A percentile compares a stretch with the other conserved stretches of the same genome.
Conservation (phyloP, 2,113 vertebrate species). For the Oxyruncus cristatus region DNA sequence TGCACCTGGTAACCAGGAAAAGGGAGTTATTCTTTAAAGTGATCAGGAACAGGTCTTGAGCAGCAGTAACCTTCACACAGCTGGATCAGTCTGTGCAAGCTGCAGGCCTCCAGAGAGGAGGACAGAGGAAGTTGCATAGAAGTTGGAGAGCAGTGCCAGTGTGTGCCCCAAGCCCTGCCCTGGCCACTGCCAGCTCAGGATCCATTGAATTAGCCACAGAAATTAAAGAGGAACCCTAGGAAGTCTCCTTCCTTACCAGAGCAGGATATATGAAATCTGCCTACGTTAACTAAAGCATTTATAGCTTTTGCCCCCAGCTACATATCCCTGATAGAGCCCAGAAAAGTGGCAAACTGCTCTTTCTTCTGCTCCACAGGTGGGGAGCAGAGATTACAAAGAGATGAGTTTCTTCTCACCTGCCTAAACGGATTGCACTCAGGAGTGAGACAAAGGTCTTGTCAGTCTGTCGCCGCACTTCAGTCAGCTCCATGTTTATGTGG, state of each 20-base stretch:
- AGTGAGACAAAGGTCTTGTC: slow-evolving; percentile 90
- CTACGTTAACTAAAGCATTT: not conserved
- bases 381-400: not conserved
- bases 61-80: not conserved
- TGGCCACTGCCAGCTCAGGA: not conserved
- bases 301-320: not conserved
- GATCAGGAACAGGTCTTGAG: not conserved
- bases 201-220: not conserved
- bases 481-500: slow-evolving; percentile 91
- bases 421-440: slow-evolving; percentile 86
- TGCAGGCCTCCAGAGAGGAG: not conserved
- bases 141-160: not conserved
- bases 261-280: not conserved
- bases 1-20: slow-evolving; percentile 77
- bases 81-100: not conserved
- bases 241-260: not conserved
- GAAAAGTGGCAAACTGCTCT: not conserved
- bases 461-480: slow-evolving; percentile 87
- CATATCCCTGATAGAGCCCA: not conserved
- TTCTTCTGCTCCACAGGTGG: not conserved
- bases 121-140: not conserved
- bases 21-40: not conserved
- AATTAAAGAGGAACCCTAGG: not conserved
- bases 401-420: slow-evolving; percentile 76
- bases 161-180: not conserved